Conservation (phyloP, 2,797 vertebrate genomes). For the Lophius americanus region DNA sequence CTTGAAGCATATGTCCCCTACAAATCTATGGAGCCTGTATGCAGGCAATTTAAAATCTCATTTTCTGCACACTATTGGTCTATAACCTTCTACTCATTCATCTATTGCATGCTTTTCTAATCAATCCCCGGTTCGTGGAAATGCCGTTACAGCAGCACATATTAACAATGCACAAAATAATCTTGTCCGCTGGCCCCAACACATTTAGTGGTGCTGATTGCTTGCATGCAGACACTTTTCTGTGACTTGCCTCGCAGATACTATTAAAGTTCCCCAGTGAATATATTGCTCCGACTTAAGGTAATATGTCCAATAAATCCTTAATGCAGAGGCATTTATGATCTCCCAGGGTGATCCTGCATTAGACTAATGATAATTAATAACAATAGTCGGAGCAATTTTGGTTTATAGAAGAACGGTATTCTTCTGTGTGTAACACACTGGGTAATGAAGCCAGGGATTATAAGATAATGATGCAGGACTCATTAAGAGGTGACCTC, state of each 20-base stretch:
- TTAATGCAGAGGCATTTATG: constrained; percentile 15
- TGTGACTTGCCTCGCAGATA: constrained; percentile 37
- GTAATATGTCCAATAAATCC: constrained; percentile 22
- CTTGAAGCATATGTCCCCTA: constrained; percentile 47
- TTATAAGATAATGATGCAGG: neutral
- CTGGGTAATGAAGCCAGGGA: neutral
- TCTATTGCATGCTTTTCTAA: constrained; percentile 42
- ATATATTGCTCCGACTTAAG: constrained; percentile 21
- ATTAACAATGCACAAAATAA: constrained; percentile 30
- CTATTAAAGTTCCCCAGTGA: constrained; percentile 25
- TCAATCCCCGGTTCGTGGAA: constrained; percentile 40
- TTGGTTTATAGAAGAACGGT: neutral
- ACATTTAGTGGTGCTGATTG: constrained; percentile 50
- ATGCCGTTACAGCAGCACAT: constrained; percentile 7
- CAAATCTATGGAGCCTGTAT: constrained; percentile 39
- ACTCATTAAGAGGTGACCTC: neutral
- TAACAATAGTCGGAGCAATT: neutral
- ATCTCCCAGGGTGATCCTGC: constrained; percentile 1
- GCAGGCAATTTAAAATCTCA: constrained; percentile 73
- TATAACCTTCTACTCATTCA: constrained; percentile 48
- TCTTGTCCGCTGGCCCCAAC: constrained; percentile 33
- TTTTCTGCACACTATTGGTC: constrained; percentile 64
- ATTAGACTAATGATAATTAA: constrained; percentile 1
- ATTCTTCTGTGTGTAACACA: neutral
- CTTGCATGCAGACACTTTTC: constrained; percentile 22